Conservation (phyloP, 2,113 vertebrate species). For the Hiodon alosoides region DNA sequence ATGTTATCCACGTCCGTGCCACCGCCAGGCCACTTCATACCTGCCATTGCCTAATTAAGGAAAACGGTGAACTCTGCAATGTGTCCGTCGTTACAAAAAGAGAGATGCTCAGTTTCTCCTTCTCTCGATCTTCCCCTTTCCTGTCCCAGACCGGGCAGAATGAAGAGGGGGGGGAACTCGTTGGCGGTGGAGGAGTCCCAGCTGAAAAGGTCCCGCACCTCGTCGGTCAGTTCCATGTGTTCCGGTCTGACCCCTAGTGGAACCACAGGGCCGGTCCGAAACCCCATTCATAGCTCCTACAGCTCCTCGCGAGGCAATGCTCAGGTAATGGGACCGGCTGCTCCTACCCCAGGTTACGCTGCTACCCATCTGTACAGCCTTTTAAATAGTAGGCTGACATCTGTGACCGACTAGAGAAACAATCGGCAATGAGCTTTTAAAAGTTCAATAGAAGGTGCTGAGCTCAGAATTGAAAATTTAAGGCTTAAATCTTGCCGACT, state of each 20-base stretch:
- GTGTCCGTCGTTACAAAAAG: too few species aligned
- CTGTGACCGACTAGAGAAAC: too few species aligned
- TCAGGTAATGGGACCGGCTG: background rate
- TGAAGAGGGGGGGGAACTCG: constrained; percentile 71
- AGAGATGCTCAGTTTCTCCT: too few species aligned
- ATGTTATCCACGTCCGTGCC: background rate
- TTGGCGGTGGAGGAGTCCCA: constrained; percentile 67
- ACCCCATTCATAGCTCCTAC: constrained; percentile 88
- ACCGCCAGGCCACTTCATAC: background rate
- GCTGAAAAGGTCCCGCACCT: constrained; percentile 81
- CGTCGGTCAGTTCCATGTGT: constrained; percentile 75
- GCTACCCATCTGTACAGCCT: background rate
- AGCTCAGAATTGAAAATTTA: too few species aligned
- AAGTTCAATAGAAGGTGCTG: too few species aligned
- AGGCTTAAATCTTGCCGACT: too few species aligned
- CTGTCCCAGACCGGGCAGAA: constrained; percentile 69
- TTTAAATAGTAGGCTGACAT: too few species aligned
- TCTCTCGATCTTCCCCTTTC: too few species aligned
- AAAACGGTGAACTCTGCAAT: too few species aligned
- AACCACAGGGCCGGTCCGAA: constrained; percentile 71
- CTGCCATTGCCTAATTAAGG: too few species aligned
- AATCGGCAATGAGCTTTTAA: too few species aligned
- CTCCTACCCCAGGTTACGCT: background rate
- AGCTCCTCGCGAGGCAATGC: constrained; percentile 68
- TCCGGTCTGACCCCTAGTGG: constrained; percentile 57